Percentiles rank a stretch among this genome's conserved stretches.
These are phyloP conservation scores for Hemicordylus capensis DNA, from an alignment of 2,113 vertebrate species.

Conservation along the genomic window DNA sequence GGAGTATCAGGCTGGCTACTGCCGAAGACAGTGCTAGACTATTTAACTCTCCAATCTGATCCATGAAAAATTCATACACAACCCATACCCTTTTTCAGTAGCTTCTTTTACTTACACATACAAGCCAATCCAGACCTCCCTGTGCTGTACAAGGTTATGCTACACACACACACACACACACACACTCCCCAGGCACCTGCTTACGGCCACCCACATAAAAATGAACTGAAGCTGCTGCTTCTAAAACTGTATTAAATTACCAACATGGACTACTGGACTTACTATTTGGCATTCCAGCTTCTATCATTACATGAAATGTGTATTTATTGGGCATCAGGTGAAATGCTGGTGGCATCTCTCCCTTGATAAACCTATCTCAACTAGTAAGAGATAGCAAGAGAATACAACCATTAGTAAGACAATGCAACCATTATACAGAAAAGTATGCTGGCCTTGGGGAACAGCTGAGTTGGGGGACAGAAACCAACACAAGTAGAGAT, in stretches of 20 bases:
- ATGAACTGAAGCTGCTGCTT: neutral
- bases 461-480: neutral
- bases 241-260: neutral
- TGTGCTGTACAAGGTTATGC: neutral
- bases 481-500: neutral
- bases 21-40: neutral
- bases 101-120: neutral
- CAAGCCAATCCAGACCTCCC: neutral
- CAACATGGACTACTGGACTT: neutral
- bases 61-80: neutral
- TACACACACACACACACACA: neutral
- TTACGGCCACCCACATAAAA: neutral
- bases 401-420: neutral
- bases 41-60: neutral
- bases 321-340: neutral
- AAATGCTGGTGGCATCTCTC: neutral
- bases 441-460: neutral
- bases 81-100: neutral
- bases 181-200: neutral
- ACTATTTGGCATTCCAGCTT: neutral
- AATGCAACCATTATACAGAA: neutral
- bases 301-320: neutral
- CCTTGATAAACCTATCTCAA: neutral
- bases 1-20: neutral
- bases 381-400: too few species aligned